A percentile compares a stretch with the other conserved stretches of the same genome.
phyloP scores from a whole-genome alignment of 2,113 vertebrate genomes.

The Nesoenas mayeri region DNA sequence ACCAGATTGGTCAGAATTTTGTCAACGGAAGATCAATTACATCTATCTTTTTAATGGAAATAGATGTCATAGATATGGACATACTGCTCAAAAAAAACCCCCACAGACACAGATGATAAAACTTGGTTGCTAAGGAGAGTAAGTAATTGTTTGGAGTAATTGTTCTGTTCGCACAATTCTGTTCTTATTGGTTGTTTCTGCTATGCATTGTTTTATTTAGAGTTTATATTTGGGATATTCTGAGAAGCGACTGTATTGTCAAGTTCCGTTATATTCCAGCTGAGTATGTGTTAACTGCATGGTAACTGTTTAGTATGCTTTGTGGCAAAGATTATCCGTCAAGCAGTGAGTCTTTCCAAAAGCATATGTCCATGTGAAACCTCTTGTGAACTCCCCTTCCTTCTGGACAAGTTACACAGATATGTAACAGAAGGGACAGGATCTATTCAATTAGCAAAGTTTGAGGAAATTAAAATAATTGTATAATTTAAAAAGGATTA shows the following conservation, averaged over 20 bases:
- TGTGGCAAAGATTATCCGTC: background rate
- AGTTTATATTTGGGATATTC: background rate
- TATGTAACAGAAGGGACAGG: background rate
- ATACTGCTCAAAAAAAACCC: background rate
- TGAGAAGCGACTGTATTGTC: background rate
- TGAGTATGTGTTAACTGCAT: background rate
- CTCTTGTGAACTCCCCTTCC: background rate
- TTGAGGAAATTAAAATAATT: background rate
- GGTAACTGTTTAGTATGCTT: background rate
- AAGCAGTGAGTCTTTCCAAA: background rate
- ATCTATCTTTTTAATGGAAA: background rate
- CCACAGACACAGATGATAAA: background rate
- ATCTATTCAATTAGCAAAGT: background rate
- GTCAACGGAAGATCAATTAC: too few relatives aligned
- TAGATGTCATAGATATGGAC: background rate
- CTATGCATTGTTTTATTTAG: background rate
- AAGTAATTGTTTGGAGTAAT: background rate
- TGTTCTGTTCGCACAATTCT: background rate
- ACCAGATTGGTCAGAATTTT: background rate
- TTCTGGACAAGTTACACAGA: background rate
- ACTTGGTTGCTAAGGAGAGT: background rate
- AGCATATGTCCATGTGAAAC: background rate
- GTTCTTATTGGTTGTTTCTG: background rate
- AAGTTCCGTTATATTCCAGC: background rate
- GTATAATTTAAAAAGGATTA: background rate